Evolutionary conservation across 2,888 invertebrate species (phyloP).

Genomic region (Metallyticus violacea): DNA sequence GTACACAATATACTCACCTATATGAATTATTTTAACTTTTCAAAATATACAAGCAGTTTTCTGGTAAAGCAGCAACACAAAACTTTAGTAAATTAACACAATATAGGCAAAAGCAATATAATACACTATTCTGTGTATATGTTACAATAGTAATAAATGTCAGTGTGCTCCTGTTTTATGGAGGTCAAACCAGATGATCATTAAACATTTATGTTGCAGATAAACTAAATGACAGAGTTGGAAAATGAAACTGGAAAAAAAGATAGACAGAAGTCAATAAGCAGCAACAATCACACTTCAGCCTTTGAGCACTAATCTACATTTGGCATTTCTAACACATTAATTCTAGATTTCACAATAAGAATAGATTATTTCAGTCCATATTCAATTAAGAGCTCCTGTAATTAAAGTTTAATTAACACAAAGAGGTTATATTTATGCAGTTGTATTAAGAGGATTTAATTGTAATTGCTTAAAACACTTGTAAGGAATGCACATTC

Average conservation of each 20-base stretch:
- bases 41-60: background rate
- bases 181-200: slow-evolving; percentile 34
- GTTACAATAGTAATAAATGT: slow-evolving; percentile 28
- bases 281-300: slow-evolving; percentile 21
- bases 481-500: slow-evolving; percentile 5
- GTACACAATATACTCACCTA: slow-evolving; percentile 7
- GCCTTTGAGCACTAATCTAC: slow-evolving; percentile 19
- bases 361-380: background rate
- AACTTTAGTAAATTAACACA: slow-evolving; percentile 13
- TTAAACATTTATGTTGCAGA: slow-evolving; percentile 19
- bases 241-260: slow-evolving; percentile 28
- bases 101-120: background rate
- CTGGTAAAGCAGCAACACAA: slow-evolving; percentile 8
- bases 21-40: background rate
- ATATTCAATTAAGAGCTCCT: background rate
- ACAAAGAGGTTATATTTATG: background rate
- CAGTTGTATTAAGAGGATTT: background rate
- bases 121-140: slow-evolving; percentile 17
- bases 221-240: slow-evolving; percentile 21
- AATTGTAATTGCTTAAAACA: background rate
- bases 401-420: background rate
- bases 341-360: background rate
- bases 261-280: slow-evolving; percentile 28
- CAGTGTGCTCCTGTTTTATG: slow-evolving; percentile 26
- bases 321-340: background rate